Percentiles rank a stretch among this genome's conserved stretches.
Conservation (phyloP, 2,888 invertebrate species). For the Cerastis leucographa region DNA sequence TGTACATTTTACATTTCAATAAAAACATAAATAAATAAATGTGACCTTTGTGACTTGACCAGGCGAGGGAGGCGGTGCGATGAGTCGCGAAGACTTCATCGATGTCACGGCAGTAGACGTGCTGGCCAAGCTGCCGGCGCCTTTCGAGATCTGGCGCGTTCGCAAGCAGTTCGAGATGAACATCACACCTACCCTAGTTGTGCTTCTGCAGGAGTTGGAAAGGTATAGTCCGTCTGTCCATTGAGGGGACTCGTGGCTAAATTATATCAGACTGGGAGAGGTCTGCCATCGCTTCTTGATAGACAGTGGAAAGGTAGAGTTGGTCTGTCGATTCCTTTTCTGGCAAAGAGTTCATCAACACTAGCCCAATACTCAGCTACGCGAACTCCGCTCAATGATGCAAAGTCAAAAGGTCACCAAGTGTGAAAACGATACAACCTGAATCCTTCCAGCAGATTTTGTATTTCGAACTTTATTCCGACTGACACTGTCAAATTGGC, state of each 20-base stretch:
- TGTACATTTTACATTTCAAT: too few relatives aligned
- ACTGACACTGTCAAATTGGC: too few relatives aligned
- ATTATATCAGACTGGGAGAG: background rate
- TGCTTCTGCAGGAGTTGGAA: slow-evolving; percentile 96
- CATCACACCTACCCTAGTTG: slow-evolving; percentile 96
- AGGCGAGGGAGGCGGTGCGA: slow-evolving; percentile 93
- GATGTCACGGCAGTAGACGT: slow-evolving; percentile 95
- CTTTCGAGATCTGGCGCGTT: slow-evolving; percentile 95
- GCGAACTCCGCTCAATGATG: too few relatives aligned
- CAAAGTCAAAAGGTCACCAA: background rate
- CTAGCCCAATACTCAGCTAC: too few relatives aligned
- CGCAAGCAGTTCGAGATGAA: slow-evolving; percentile 95
- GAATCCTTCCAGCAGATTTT: background rate
- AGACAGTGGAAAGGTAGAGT: background rate
- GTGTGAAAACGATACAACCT: background rate
- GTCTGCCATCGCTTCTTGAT: background rate
- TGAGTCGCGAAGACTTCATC: slow-evolving; percentile 96
- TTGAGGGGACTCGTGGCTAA: background rate
- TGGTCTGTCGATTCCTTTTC: background rate
- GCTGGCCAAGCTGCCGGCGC: slow-evolving; percentile 93
- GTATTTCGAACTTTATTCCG: background rate
- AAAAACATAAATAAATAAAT: too few relatives aligned
- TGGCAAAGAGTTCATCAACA: too few relatives aligned
- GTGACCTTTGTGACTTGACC: background rate
- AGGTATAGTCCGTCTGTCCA: slow-evolving; percentile 84